These are phyloP conservation scores for Morpho deidamia DNA, from an alignment of 2,888 invertebrate genomes.

Conservation along the genomic window DNA sequence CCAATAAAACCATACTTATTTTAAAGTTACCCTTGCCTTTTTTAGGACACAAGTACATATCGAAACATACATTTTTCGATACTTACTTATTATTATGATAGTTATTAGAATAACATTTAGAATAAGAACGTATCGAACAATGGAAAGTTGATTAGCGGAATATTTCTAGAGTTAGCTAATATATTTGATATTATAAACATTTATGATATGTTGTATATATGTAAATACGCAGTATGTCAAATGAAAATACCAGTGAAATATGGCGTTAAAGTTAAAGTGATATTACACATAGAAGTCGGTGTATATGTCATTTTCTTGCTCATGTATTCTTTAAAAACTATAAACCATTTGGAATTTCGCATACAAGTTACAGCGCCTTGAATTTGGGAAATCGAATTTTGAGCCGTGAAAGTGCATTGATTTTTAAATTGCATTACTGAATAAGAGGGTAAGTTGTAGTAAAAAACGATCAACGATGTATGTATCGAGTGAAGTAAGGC, in stretches of 20 bases:
- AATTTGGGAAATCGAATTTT: slow-evolving; percentile 40
- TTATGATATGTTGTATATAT: background rate
- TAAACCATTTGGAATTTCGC: slow-evolving; percentile 52
- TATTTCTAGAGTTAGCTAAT: slow-evolving; percentile 1
- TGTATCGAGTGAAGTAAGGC: slow-evolving; percentile 48
- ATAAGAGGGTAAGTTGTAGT: slow-evolving; percentile 44
- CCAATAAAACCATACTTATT: no score
- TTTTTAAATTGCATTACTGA: slow-evolving; percentile 48
- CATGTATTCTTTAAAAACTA: slow-evolving; percentile 63
- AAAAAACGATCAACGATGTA: slow-evolving; percentile 48
- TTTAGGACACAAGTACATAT: no score
- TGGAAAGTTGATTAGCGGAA: slow-evolving; percentile 3
- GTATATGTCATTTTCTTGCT: slow-evolving; percentile 66
- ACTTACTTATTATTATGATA: no score
- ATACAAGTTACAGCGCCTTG: slow-evolving; percentile 39
- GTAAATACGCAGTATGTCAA: slow-evolving; percentile 26
- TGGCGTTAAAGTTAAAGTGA: slow-evolving; percentile 60
- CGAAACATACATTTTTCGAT: no score
- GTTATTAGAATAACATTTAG: no score
- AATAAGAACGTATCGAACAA: no score
- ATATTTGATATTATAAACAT: background rate
- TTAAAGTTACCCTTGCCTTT: no score
- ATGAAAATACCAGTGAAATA: slow-evolving; percentile 64
- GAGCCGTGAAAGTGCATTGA: slow-evolving; percentile 38
- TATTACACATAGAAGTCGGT: slow-evolving; percentile 66